These are phyloP conservation scores for Tetragnatha versicolor DNA, from an alignment of 1,140 invertebrate species.

Conservation along the genomic window DNA sequence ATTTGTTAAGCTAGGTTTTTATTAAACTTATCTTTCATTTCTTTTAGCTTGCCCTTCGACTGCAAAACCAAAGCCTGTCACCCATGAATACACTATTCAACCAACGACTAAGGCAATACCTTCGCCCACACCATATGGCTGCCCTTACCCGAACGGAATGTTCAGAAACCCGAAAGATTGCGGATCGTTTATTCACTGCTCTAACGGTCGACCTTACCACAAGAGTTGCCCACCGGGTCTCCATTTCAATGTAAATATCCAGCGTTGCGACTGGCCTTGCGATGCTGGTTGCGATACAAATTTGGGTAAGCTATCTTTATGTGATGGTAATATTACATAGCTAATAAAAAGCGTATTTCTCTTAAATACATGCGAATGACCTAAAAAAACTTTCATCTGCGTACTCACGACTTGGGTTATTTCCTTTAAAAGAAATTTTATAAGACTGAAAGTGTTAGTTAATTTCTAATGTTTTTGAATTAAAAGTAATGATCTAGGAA, in stretches of 20 bases:
- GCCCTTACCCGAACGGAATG: background rate
- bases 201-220: slow-evolving; percentile 56
- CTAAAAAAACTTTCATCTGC: too few species aligned
- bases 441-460: too few species aligned
- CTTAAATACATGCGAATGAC: too few species aligned
- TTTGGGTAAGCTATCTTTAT: background rate
- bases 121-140: background rate
- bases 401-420: too few species aligned
- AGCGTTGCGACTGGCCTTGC: slow-evolving; percentile 33
- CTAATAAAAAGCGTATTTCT: too few species aligned
- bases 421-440: too few species aligned
- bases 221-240: slow-evolving; percentile 57
- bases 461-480: too few species aligned
- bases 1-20: too few species aligned
- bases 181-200: slow-evolving; percentile 57
- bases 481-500: too few species aligned
- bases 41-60: background rate
- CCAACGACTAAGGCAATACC: background rate
- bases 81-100: background rate
- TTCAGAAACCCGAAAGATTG: slow-evolving; percentile 49
- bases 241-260: slow-evolving; percentile 54
- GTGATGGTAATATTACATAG: too few species aligned
- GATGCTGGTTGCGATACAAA: slow-evolving; percentile 32
- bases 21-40: too few species aligned
- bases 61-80: background rate